phyloP scores from a whole-genome alignment of 2,797 vertebrate genomes.

The Macropodus opercularis region DNA sequence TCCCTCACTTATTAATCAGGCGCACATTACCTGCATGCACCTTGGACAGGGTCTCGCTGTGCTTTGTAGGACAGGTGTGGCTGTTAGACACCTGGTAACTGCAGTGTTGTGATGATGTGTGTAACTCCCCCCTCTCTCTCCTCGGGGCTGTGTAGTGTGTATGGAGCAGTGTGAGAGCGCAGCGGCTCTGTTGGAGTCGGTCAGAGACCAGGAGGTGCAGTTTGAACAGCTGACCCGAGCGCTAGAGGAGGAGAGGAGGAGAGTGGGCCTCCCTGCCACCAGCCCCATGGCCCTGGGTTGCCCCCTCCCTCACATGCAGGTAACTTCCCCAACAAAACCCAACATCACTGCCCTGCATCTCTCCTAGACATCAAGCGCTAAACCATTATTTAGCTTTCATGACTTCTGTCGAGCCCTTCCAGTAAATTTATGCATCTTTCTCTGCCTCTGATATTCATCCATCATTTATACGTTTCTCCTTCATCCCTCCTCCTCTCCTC shows the following conservation, averaged over 20 bases:
- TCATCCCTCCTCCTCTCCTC: slow-evolving; percentile 17
- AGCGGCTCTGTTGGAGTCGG: slow-evolving; percentile 99
- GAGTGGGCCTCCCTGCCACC: slow-evolving; percentile 90
- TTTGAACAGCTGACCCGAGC: slow-evolving; percentile 99
- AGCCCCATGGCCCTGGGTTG: slow-evolving; percentile 88
- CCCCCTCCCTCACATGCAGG: slow-evolving; percentile 93
- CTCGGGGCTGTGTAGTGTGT: slow-evolving; percentile 77
- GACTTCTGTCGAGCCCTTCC: slow-evolving; percentile 13
- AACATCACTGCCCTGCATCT: slow-evolving; percentile 17
- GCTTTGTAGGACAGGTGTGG: slow-evolving; percentile 28
- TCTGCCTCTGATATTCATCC: slow-evolving; percentile 20
- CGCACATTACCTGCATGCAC: slow-evolving; percentile 1
- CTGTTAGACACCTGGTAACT: slow-evolving; percentile 26
- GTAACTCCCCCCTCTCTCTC: slow-evolving; percentile 75
- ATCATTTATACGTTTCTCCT: slow-evolving; percentile 27
- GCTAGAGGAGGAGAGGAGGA: slow-evolving; percentile 98
- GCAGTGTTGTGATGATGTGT: slow-evolving; percentile 38
- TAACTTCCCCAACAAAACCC: slow-evolving; percentile 77
- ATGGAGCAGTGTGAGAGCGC: slow-evolving; percentile 93
- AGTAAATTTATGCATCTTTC: slow-evolving; percentile 16
- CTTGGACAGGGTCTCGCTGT: neutral
- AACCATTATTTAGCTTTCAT: slow-evolving; percentile 23
- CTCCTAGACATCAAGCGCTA: neutral
- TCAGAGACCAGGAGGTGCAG: slow-evolving; percentile 99
- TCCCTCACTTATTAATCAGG: neutral